phyloP scores from a whole-genome alignment of 1,140 invertebrate genomes.

The Pseudoatta argentina region DNA sequence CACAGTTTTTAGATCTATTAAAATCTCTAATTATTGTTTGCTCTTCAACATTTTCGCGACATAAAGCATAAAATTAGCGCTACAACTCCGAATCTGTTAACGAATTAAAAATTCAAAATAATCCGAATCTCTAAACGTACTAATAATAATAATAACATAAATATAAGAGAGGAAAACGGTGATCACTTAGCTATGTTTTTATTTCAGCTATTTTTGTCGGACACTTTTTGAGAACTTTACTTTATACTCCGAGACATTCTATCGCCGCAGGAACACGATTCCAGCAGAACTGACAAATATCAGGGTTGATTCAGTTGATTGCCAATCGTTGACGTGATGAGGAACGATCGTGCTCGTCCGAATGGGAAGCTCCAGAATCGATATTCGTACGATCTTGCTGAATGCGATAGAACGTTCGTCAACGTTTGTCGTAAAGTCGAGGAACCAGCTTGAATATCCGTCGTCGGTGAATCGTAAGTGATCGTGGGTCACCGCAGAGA shows the following conservation, averaged over 20 bases:
- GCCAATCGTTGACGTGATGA: neutral
- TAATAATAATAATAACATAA: neutral
- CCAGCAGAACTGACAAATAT: neutral
- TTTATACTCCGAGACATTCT: neutral
- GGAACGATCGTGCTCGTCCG: neutral
- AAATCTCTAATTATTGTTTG: neutral
- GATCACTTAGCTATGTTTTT: neutral
- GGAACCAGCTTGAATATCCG: conserved; percentile 22
- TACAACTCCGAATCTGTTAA: neutral
- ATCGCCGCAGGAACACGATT: neutral
- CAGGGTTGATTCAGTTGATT: neutral
- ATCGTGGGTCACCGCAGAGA: conserved; percentile 69
- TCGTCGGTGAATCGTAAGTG: conserved; percentile 60
- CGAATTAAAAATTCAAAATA: neutral
- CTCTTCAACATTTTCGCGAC: neutral
- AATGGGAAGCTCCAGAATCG: neutral
- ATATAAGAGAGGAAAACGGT: no score
- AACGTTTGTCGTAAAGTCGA: neutral
- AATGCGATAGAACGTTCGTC: neutral
- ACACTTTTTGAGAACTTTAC: neutral
- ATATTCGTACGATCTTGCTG: neutral
- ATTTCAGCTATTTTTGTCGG: neutral
- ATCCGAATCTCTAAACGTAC: neutral
- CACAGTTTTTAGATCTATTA: neutral
- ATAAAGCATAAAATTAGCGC: neutral